phyloP scores from a whole-genome alignment of 2,113 vertebrate genomes.

The Dicerorhinus sumatrensis region DNA sequence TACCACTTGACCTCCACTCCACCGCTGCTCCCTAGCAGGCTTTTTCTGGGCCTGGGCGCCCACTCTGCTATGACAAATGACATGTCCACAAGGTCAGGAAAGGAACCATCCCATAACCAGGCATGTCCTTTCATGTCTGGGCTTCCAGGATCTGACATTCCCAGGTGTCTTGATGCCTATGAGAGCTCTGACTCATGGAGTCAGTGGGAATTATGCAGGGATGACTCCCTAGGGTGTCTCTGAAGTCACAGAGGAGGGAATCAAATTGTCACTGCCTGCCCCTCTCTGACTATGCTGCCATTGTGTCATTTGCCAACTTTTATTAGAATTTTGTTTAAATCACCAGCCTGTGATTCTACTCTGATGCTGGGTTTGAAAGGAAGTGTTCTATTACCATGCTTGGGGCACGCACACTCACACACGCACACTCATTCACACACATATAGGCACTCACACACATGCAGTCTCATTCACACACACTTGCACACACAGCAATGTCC shows the following conservation, averaged over 20 bases:
- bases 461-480: too few relatives aligned
- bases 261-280: not conserved
- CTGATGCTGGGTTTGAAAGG: too few relatives aligned
- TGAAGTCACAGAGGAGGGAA: not conserved
- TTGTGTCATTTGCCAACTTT: not conserved
- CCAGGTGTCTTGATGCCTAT: fast-evolving
- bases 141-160: not conserved
- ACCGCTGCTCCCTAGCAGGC: not conserved
- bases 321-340: not conserved
- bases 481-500: not conserved
- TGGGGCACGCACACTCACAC: not conserved
- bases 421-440: too few relatives aligned
- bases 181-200: too few relatives aligned
- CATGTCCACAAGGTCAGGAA: not conserved
- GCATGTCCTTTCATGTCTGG: too few relatives aligned
- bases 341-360: not conserved
- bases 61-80: not conserved
- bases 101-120: not conserved
- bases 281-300: not conserved
- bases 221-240: fast-evolving
- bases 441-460: too few relatives aligned
- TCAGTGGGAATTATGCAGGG: not conserved
- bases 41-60: not conserved
- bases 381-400: too few relatives aligned
- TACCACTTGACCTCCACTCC: not conserved